Percentiles rank a stretch among this genome's conserved stretches.
Evolutionary conservation across 1,140 invertebrate genomes (phyloP).

Genomic region (Drosophila littoralis): DNA sequence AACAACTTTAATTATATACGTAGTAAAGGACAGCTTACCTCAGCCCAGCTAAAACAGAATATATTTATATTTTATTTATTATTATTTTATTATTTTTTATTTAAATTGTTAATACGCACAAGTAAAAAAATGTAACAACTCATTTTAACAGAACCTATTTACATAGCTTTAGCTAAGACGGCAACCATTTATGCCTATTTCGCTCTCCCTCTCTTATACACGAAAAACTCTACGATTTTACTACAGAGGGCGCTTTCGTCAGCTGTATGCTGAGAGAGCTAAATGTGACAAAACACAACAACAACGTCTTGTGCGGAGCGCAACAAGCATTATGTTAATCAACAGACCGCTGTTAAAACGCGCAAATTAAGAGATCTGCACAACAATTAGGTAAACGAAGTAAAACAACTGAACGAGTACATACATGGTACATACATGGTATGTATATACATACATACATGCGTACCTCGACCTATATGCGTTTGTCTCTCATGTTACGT

Average conservation of each 20-base stretch:
- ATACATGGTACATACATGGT: no score
- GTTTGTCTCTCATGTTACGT: no score
- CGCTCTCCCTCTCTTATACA: not conserved
- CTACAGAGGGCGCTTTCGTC: conserved; percentile 26
- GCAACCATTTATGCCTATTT: conserved; percentile 25
- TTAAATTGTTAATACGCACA: not conserved
- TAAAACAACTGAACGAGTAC: not conserved
- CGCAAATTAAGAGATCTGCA: not conserved
- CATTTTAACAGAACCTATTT: not conserved
- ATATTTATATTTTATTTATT: not conserved
- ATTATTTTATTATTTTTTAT: not conserved
- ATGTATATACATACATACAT: no score
- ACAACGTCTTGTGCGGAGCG: not conserved
- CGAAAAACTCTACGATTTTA: not conserved
- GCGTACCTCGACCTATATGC: no score
- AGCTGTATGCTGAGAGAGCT: not conserved
- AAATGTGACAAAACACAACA: not conserved
- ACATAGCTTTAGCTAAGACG: conserved; percentile 5
- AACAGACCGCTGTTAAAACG: not conserved
- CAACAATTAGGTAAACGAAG: not conserved
- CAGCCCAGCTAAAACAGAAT: no score
- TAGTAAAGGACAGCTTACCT: no score
- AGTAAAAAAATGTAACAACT: not conserved
- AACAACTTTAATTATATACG: no score
- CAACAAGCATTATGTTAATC: conserved; percentile 3